phyloP scores from a whole-genome alignment of 30 jellyfish, hydroid and myxozoan species.

The Cassiopea xamachana region DNA sequence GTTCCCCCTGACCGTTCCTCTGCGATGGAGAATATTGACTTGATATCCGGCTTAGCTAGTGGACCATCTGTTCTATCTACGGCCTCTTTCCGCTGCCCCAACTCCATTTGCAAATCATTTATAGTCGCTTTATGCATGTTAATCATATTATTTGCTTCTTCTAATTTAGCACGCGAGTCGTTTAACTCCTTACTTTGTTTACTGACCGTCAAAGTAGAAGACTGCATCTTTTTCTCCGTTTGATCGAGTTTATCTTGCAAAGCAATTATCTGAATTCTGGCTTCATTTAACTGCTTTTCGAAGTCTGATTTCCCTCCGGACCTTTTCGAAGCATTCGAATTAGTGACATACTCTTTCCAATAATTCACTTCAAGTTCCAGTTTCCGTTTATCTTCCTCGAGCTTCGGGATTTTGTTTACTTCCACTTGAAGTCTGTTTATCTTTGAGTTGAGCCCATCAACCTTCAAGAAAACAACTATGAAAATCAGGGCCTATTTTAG shows the following conservation, averaged over 20 bases:
- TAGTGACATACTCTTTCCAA: conserved; percentile 99
- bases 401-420: conserved; percentile 78
- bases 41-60: conserved; percentile 37
- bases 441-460: conserved; percentile 75
- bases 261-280: conserved; percentile 68
- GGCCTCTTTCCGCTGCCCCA: conserved; percentile 30
- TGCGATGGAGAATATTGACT: conserved; percentile 19
- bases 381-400: conserved; percentile 88
- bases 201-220: conserved; percentile 44
- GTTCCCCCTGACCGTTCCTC: conserved; percentile 62
- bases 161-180: conserved; percentile 63
- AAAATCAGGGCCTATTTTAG: too few species aligned
- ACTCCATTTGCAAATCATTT: conserved; percentile 66
- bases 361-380: conserved; percentile 95
- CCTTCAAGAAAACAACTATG: conserved; percentile 25
- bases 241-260: conserved; percentile 91
- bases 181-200: conserved; percentile 76
- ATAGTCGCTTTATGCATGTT: conserved; percentile 89
- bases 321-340: conserved; percentile 63
- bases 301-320: conserved; percentile 78
- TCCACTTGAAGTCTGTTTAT: conserved; percentile 79
- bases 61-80: conserved; percentile 46
- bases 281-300: conserved; percentile 80
- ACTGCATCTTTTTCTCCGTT: conserved; percentile 66
- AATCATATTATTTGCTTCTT: conserved; percentile 81